These are phyloP conservation scores for Heteronetta atricapilla DNA, from an alignment of 2,113 vertebrate species.

Conservation along the genomic window DNA sequence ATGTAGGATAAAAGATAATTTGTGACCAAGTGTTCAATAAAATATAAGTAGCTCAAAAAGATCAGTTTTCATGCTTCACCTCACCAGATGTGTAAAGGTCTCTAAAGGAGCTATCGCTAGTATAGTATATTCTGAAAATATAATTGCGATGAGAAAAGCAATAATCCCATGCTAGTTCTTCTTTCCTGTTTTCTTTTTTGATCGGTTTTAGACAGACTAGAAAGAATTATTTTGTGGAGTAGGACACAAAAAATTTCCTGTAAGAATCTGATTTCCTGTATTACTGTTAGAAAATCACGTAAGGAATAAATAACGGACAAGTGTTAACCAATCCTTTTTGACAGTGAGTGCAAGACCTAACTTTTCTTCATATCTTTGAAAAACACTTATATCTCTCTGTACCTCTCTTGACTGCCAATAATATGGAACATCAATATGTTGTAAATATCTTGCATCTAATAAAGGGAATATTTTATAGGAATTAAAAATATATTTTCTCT, in stretches of 20 bases:
- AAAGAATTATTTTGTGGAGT: neutral
- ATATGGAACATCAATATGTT: neutral
- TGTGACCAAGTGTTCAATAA: neutral
- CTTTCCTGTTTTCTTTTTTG: neutral
- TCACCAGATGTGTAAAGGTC: neutral
- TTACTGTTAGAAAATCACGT: neutral
- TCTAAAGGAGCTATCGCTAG: neutral
- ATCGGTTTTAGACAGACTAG: neutral
- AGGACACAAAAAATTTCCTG: neutral
- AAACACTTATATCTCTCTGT: neutral
- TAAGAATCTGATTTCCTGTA: neutral
- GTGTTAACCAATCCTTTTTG: neutral
- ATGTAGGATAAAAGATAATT: neutral
- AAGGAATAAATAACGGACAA: neutral
- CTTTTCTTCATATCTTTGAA: neutral
- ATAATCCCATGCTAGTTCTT: neutral
- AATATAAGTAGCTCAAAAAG: neutral
- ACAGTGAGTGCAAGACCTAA: neutral
- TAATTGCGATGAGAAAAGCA: neutral
- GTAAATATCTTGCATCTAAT: neutral
- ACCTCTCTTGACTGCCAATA: neutral
- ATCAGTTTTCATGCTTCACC: neutral
- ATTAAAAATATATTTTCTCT: neutral
- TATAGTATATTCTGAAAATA: neutral
- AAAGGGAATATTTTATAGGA: neutral